phyloP scores from a whole-genome alignment of 2,113 vertebrate genomes.

The Odocoileus hemionus region DNA sequence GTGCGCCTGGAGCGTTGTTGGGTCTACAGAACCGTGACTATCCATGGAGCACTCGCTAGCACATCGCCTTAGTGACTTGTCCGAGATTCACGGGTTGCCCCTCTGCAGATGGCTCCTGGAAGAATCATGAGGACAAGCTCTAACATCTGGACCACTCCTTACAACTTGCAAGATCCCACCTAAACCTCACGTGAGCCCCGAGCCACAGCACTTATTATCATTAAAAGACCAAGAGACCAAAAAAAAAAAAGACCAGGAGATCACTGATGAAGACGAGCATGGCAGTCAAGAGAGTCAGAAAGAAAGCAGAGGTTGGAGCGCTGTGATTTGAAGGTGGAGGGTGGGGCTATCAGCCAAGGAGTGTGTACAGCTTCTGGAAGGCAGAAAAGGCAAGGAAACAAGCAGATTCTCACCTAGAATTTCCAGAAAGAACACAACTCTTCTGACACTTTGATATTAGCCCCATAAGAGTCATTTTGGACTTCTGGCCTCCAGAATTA shows the following conservation, averaged over 20 bases:
- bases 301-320: neutral
- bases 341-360: neutral
- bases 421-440: neutral
- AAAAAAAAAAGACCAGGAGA: neutral
- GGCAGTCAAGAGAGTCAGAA: neutral
- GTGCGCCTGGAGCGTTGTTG: rapidly evolving
- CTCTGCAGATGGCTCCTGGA: neutral
- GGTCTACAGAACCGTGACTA: rapidly evolving
- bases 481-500: neutral
- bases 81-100: neutral
- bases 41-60: neutral
- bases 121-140: neutral
- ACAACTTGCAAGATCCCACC: neutral
- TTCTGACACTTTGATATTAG: neutral
- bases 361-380: neutral
- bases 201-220: neutral
- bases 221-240: neutral
- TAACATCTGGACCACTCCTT: neutral
- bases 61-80: neutral
- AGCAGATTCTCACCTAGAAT: neutral
- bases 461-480: neutral
- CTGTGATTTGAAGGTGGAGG: neutral
- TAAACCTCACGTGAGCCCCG: neutral
- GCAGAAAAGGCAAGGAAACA: neutral
- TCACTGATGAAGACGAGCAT: neutral